A percentile compares a stretch with the other conserved stretches of the same genome.
phyloP scores from a whole-genome alignment of 2,113 vertebrate species.

The Ibidorhyncha struthersii region DNA sequence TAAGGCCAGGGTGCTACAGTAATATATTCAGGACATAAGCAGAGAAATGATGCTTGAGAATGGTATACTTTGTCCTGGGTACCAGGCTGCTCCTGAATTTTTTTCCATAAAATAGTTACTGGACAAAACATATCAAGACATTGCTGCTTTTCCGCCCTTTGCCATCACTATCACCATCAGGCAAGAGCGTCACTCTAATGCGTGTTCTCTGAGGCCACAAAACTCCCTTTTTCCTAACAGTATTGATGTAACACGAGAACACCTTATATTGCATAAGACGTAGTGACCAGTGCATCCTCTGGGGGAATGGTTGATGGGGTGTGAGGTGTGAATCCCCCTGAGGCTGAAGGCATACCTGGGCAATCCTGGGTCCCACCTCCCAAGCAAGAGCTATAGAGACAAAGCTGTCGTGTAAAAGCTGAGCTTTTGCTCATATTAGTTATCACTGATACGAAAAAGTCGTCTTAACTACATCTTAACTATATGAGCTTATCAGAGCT shows the following conservation, averaged over 20 bases:
- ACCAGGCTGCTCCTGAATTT: neutral
- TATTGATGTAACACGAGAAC: neutral
- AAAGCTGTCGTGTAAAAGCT: accelerated
- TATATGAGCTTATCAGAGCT: neutral
- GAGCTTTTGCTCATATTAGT: neutral
- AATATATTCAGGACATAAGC: neutral
- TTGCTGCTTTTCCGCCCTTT: neutral
- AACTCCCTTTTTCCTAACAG: neutral
- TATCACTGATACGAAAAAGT: neutral
- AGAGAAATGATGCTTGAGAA: neutral
- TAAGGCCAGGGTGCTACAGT: neutral
- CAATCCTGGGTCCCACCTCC: neutral
- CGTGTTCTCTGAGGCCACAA: neutral
- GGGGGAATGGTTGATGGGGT: neutral
- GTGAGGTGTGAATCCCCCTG: neutral
- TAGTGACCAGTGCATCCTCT: neutral
- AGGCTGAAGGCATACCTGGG: neutral
- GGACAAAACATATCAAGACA: neutral
- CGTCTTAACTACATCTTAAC: neutral
- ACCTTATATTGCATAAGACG: accelerated
- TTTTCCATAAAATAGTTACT: neutral
- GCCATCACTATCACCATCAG: neutral
- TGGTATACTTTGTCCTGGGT: neutral
- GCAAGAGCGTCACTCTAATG: neutral
- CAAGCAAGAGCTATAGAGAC: neutral